Conservation (phyloP, 2,888 invertebrate genomes). For the Zelleria hepariella region DNA sequence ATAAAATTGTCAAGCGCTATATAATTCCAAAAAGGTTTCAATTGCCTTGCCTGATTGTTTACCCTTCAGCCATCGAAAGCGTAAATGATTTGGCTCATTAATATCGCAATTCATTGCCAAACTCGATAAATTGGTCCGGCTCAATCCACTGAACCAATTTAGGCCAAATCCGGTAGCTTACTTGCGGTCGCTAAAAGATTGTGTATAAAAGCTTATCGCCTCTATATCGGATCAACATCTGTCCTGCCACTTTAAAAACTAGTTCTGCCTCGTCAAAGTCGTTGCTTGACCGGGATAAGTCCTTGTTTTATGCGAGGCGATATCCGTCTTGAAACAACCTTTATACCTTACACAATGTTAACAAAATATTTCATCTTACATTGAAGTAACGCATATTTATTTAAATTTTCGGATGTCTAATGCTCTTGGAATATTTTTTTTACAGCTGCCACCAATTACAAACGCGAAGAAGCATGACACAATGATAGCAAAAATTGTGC, state of each 20-base stretch:
- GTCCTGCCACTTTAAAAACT: constrained; percentile 2
- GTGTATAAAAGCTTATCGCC: background rate
- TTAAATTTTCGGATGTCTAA: too few relatives aligned
- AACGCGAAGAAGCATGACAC: too few relatives aligned
- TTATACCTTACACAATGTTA: background rate
- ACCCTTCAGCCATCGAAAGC: background rate
- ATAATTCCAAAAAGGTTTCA: too few relatives aligned
- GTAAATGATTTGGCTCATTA: background rate
- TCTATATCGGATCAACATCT: constrained; percentile 3
- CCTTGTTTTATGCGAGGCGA: background rate
- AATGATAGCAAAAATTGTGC: too few relatives aligned
- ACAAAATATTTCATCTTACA: too few relatives aligned
- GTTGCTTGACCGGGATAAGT: background rate
- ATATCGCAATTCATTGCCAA: background rate
- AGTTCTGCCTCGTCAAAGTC: constrained; percentile 1
- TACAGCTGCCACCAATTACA: too few relatives aligned
- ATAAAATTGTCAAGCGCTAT: too few relatives aligned
- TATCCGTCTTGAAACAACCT: background rate
- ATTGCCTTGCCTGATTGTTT: too few relatives aligned
- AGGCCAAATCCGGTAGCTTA: background rate
- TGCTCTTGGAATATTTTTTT: too few relatives aligned
- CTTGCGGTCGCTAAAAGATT: background rate
- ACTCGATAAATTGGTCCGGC: background rate
- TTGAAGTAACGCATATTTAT: too few relatives aligned
- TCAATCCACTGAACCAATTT: background rate